Evolutionary conservation across 2,888 invertebrate genomes (phyloP).

Genomic region (Drosophila kuntzei): DNA sequence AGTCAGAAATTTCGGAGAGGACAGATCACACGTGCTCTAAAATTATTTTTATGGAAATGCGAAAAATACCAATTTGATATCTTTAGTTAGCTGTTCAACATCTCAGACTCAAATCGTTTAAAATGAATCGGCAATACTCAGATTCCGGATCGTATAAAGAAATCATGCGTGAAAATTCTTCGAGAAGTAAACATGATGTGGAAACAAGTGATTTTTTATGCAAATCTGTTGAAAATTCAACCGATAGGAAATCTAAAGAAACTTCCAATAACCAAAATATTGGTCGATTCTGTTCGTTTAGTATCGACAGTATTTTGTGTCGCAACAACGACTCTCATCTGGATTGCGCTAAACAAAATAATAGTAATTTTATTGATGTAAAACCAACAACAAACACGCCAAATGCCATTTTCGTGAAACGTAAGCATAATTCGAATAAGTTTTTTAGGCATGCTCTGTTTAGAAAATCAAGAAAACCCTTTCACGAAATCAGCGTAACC

Average conservation of each 20-base stretch:
- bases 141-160: constrained; percentile 7
- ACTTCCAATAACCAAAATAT: not conserved
- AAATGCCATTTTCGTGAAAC: not conserved
- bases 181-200: not conserved
- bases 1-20: constrained; percentile 46
- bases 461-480: too few species aligned
- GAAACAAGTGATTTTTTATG: constrained; percentile 29
- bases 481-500: too few species aligned
- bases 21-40: constrained; percentile 29
- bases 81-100: constrained; percentile 31
- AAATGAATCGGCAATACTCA: constrained; percentile 29
- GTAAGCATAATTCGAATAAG: constrained; percentile 3
- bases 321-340: constrained; percentile 19
- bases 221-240: not conserved
- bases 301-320: constrained; percentile 50
- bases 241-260: constrained; percentile 3
- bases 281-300: constrained; percentile 25
- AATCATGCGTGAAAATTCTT: not conserved
- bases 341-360: not conserved
- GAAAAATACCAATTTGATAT: constrained; percentile 11
- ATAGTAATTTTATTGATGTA: not conserved
- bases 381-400: constrained; percentile 1
- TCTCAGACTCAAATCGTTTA: constrained; percentile 25
- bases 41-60: constrained; percentile 9
- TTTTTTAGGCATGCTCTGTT: too few species aligned